These are phyloP conservation scores for Tuberolachnus salignus DNA, from an alignment of 2,888 invertebrate genomes.

Conservation along the genomic window DNA sequence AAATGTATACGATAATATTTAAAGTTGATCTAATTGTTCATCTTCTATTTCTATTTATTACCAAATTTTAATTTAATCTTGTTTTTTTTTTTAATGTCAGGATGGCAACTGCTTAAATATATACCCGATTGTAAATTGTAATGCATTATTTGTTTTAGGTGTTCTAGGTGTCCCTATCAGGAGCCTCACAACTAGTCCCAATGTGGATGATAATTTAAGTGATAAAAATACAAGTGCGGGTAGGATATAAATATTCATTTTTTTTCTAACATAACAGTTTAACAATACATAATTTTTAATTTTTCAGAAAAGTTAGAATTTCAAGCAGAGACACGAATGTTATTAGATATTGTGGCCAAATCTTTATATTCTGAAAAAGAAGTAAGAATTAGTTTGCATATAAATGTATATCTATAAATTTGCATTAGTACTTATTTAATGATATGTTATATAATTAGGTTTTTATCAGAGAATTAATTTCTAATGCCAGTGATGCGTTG, in stretches of 20 bases:
- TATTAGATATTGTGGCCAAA: slow-evolving; percentile 95
- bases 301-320: slow-evolving; percentile 81
- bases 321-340: slow-evolving; percentile 94
- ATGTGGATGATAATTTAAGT: slow-evolving; percentile 4
- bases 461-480: slow-evolving; percentile 92
- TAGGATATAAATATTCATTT: background rate
- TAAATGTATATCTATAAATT: background rate
- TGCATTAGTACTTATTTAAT: background rate
- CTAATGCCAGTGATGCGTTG: slow-evolving; percentile 95
- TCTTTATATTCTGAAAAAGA: slow-evolving; percentile 98
- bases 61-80: too few species aligned
- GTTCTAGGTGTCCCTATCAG: slow-evolving; percentile 19
- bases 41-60: too few species aligned
- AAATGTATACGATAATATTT: too few species aligned
- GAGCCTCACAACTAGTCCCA: slow-evolving; percentile 21
- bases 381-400: slow-evolving; percentile 64
- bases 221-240: slow-evolving; percentile 14
- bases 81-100: too few species aligned
- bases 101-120: too few species aligned
- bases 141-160: slow-evolving; percentile 1
- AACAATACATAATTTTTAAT: slow-evolving; percentile 60
- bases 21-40: too few species aligned
- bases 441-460: slow-evolving; percentile 68
- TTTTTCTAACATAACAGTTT: too few species aligned
- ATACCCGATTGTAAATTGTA: too few species aligned